A percentile compares a stretch with the other conserved stretches of the same genome.
phyloP scores from a whole-genome alignment of 1,140 invertebrate genomes.

The Drosophila pallidifrons region DNA sequence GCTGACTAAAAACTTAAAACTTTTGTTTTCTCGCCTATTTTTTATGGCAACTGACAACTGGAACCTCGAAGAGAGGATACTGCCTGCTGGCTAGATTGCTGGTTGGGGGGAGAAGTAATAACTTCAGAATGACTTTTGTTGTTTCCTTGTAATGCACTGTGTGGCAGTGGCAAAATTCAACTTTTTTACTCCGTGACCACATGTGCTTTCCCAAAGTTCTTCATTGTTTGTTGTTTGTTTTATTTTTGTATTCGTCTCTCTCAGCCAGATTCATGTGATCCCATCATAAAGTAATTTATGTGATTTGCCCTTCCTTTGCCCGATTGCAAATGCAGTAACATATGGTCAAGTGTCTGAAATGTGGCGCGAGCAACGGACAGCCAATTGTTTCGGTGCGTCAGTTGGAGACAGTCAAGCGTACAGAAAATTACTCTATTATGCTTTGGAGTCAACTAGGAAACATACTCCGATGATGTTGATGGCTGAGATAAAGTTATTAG shows the following conservation, averaged over 20 bases:
- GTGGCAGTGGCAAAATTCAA: conserved; percentile 39
- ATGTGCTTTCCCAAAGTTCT: conserved; percentile 56
- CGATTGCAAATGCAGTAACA: conserved; percentile 76
- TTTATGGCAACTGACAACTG: conserved; percentile 61
- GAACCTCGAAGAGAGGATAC: conserved; percentile 21
- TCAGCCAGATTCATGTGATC: conserved; percentile 66
- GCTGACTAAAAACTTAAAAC: conserved; percentile 63
- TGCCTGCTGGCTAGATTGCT: neutral
- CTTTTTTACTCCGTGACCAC: conserved; percentile 67
- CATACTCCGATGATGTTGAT: conserved; percentile 46
- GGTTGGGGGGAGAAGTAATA: conserved; percentile 57
- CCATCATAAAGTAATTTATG: conserved; percentile 83
- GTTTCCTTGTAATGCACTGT: conserved; percentile 70
- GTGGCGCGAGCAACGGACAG: neutral
- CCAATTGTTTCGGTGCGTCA: conserved; percentile 70
- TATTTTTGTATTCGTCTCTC: conserved; percentile 15
- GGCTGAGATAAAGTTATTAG: conserved; percentile 70
- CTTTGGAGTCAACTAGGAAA: conserved; percentile 38
- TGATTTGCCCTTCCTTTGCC: conserved; percentile 63
- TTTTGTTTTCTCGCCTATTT: conserved; percentile 79
- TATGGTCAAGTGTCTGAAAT: conserved; percentile 50
- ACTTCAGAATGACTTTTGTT: conserved; percentile 81
- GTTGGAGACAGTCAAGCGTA: conserved; percentile 25
- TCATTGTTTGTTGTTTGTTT: conserved; percentile 18
- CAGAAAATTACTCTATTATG: conserved; percentile 79